These are phyloP conservation scores for Marmota flaviventris DNA, from an alignment of 2,113 vertebrate species.

Conservation along the genomic window DNA sequence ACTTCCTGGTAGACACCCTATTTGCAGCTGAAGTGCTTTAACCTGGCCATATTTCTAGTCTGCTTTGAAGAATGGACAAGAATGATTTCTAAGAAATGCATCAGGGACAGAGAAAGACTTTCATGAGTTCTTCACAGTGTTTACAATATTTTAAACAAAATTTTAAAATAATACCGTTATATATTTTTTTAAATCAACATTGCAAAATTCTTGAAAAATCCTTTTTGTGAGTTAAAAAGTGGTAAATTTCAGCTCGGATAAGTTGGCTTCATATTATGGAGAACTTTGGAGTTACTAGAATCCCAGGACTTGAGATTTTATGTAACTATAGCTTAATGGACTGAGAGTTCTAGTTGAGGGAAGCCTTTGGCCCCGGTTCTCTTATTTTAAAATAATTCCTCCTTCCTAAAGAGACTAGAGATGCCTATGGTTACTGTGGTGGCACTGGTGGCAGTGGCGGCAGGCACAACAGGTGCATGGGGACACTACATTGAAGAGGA, in stretches of 20 bases:
- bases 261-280: background rate
- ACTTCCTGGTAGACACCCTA: background rate
- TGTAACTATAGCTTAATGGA: no score
- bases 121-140: background rate
- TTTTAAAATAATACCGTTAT: background rate
- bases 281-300: background rate
- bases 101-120: background rate
- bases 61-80: background rate
- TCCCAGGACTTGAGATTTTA: background rate
- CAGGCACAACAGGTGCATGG: background rate
- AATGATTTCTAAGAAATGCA: background rate
- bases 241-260: background rate
- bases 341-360: background rate
- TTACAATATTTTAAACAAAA: background rate
- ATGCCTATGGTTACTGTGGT: no score
- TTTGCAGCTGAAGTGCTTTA: background rate
- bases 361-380: background rate
- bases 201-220: background rate
- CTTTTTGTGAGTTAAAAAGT: background rate
- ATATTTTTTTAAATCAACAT: background rate
- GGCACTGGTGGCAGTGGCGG: no score
- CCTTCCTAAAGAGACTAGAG: background rate
- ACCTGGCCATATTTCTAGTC: background rate
- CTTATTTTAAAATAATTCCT: background rate
- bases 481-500: background rate